A percentile compares a stretch with the other conserved stretches of the same genome.
Conservation (phyloP, 2,888 invertebrate species). For the Rhagophthalmus giganteus region DNA sequence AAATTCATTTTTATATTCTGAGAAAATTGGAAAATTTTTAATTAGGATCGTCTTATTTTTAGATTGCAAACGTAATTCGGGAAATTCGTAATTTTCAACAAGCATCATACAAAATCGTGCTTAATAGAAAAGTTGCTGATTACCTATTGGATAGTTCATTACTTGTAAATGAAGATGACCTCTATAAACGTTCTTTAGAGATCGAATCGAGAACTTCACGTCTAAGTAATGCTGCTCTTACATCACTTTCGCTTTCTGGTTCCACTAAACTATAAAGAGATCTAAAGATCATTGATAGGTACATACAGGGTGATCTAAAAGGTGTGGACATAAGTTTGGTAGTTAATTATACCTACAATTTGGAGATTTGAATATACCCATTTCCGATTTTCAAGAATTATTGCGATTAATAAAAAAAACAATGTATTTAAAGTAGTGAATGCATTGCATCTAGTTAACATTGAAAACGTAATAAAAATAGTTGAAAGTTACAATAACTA, state of each 20-base stretch:
- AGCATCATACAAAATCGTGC: constrained; percentile 88
- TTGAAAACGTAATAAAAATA: too few relatives aligned
- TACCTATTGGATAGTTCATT: constrained; percentile 80
- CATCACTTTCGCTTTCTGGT: constrained; percentile 32
- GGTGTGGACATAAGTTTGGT: too few relatives aligned
- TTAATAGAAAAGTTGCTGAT: constrained; percentile 76
- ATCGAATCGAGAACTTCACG: constrained; percentile 79
- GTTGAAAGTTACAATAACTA: too few relatives aligned
- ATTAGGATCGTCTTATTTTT: constrained; percentile 51
- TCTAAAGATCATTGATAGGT: too few relatives aligned
- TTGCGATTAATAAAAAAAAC: too few relatives aligned
- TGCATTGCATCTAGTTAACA: too few relatives aligned
- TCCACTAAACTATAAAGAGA: constrained; percentile 10
- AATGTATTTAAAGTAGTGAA: too few relatives aligned
- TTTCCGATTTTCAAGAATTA: too few relatives aligned
- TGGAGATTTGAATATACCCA: too few relatives aligned
- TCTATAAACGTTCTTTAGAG: constrained; percentile 79
- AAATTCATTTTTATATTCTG: neutral
- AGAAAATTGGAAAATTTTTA: neutral
- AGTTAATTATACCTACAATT: too few relatives aligned
- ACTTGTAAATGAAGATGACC: constrained; percentile 76
- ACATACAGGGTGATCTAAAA: too few relatives aligned
- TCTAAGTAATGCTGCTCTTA: constrained; percentile 55
- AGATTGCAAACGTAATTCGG: constrained; percentile 91
- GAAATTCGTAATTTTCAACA: constrained; percentile 91